A percentile compares a stretch with the other conserved stretches of the same genome.
Conservation (phyloP, 1,140 invertebrate species). For the Telenomus remus region DNA sequence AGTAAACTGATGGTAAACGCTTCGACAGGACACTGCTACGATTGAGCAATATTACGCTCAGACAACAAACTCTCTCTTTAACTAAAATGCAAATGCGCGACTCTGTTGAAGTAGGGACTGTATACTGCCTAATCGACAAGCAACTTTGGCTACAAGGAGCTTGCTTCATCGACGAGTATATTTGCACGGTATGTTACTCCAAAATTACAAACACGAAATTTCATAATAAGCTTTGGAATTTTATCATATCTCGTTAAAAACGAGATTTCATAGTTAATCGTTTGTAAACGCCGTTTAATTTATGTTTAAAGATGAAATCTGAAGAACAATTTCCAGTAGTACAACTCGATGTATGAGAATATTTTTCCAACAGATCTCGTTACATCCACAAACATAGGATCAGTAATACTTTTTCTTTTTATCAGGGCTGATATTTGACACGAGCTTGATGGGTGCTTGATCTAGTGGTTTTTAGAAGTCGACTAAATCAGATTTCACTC, state of each 20-base stretch:
- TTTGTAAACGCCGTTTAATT: no score
- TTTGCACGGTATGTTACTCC: not conserved
- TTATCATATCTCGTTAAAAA: no score
- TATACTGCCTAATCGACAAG: constrained; percentile 23
- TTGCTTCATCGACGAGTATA: constrained; percentile 11
- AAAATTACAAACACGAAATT: no score
- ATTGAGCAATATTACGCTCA: constrained; percentile 30
- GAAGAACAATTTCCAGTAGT: no score
- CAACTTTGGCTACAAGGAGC: constrained; percentile 10
- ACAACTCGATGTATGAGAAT: no score
- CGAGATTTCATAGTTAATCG: no score
- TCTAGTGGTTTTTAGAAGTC: constrained; percentile 41
- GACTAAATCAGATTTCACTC: constrained; percentile 45
- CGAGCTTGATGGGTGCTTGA: constrained; percentile 37
- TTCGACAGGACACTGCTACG: no score
- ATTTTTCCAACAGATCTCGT: no score
- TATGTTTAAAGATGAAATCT: no score
- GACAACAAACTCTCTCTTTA: constrained; percentile 38
- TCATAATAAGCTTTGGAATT: no score
- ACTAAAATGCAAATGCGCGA: constrained; percentile 39
- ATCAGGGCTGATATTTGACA: constrained; percentile 19
- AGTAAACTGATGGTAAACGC: no score
- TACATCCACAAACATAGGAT: constrained; percentile 27
- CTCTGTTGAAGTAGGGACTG: constrained; percentile 26
- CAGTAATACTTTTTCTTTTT: constrained; percentile 21